Percentiles rank a stretch among this genome's conserved stretches.
These are phyloP conservation scores for Lasioglossum lativentre DNA, from an alignment of 2,888 invertebrate species.

Conservation along the genomic window DNA sequence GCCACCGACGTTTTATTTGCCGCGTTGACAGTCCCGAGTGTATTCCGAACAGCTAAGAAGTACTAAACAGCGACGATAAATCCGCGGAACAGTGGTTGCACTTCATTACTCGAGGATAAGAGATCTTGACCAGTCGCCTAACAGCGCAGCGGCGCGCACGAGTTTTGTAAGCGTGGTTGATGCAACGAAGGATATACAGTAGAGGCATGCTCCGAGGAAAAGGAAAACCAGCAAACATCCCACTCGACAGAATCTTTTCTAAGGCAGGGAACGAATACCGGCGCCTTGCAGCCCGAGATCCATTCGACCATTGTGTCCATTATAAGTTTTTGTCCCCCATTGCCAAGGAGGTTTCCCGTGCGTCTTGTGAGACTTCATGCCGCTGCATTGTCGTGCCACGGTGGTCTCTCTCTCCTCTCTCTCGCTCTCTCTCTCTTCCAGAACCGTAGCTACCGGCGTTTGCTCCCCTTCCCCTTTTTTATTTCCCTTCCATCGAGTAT, in stretches of 20 bases:
- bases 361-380: slow-evolving; percentile 68
- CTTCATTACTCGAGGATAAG: slow-evolving; percentile 1
- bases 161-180: background rate
- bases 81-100: background rate
- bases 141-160: background rate
- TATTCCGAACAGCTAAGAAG: background rate
- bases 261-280: slow-evolving; percentile 71
- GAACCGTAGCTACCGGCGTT: background rate
- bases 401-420: slow-evolving; percentile 28
- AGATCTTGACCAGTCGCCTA: slow-evolving; percentile 1
- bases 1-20: background rate
- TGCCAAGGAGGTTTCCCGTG: slow-evolving; percentile 66
- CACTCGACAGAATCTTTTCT: slow-evolving; percentile 77
- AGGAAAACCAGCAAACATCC: slow-evolving; percentile 72
- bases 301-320: slow-evolving; percentile 76
- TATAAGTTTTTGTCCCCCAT: slow-evolving; percentile 73
- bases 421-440: background rate
- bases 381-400: slow-evolving; percentile 67
- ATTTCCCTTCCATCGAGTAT: slow-evolving; percentile 67
- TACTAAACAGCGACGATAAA: background rate
- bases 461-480: slow-evolving; percentile 21
- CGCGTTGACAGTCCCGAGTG: background rate
- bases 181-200: background rate
- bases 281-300: slow-evolving; percentile 68
- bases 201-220: background rate